These are phyloP conservation scores for Mesoclemmys tuberculata DNA, from an alignment of 2,113 vertebrate genomes.

Conservation along the genomic window DNA sequence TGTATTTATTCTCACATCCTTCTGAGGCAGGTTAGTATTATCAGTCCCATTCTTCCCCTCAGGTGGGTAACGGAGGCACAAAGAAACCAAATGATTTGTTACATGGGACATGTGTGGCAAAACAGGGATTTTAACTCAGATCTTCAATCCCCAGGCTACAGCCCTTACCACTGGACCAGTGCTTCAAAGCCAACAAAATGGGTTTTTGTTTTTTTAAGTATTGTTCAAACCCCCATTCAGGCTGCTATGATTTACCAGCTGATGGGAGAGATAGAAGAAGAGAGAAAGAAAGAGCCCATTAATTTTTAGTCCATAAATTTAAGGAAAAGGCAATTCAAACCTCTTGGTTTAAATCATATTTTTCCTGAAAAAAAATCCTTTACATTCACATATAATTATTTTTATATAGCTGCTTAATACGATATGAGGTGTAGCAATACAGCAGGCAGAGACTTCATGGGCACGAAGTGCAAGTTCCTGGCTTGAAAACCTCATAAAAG, in stretches of 20 bases:
- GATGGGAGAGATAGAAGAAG: neutral
- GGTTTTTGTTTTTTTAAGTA: neutral
- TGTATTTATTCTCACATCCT: neutral
- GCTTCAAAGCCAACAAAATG: neutral
- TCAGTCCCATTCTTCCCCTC: neutral
- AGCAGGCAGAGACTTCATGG: neutral
- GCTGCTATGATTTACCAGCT: neutral
- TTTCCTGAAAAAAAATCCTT: neutral
- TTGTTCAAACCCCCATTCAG: neutral
- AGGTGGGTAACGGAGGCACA: neutral
- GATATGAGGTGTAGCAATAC: neutral
- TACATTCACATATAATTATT: neutral
- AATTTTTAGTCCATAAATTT: neutral
- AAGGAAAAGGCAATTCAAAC: neutral
- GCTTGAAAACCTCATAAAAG: constrained; percentile 7
- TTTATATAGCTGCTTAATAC: neutral
- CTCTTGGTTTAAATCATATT: neutral
- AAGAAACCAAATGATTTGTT: neutral
- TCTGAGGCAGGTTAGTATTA: neutral
- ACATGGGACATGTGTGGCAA: neutral
- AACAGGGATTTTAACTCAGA: neutral
- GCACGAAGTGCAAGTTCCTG: neutral
- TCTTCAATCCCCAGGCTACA: neutral
- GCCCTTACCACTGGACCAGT: neutral
- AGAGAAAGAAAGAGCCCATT: neutral